Base-by-base conservation (phyloP, 2,113 vertebrate species). In the Microcebus griseorufus region DNA sequence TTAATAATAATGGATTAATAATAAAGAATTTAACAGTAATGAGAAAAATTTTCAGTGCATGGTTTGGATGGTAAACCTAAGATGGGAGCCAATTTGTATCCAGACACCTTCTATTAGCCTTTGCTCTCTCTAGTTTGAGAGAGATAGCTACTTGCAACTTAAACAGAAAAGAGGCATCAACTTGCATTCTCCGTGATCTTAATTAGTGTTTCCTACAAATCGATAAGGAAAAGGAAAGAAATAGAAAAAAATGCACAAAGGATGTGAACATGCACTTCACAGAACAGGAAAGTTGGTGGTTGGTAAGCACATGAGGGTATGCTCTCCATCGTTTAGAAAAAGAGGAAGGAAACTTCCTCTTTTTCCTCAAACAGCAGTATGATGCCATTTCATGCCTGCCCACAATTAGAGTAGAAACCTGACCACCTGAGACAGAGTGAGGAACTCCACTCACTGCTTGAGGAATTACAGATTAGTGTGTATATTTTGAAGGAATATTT, bases 131-230 rank as follows among this genome's bases (percentile, higher is more conserved):
- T 42, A 16, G 3, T 72, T 88, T 51, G 45, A 88, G 27, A 87
- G 42, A 51, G 18, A 75, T 2, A 82, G 78, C 39, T 79, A 23
- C 64, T 82, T 92, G 76, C 18, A 86, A 67, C 51, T 79, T 48
- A 84, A 67, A 81, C 34, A 67, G 92, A 84, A 51, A 51, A 93
- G 22, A 20, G 60, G 39, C 51, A 45, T 69, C 88, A 39, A 27
- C 86, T 91, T 92, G 51, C 55, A 51, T 91, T 79, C 72, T 85
- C 39, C 23, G 48, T 23, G n/a, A 80, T 93, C 69, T 96, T 94
- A 94, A 96, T 94, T 92, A 96, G 88, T 22, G 53, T 88, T 93
- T 94, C 88, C 81, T 85, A 86, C 32, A 78, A 95, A 93, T 82
- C 96, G 53, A 93, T 91, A 82, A 64, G 55, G 48, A 37, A 93